Evolutionary conservation across 2,888 invertebrate genomes (phyloP).

Genomic region (Onthophagus sagittarius): DNA sequence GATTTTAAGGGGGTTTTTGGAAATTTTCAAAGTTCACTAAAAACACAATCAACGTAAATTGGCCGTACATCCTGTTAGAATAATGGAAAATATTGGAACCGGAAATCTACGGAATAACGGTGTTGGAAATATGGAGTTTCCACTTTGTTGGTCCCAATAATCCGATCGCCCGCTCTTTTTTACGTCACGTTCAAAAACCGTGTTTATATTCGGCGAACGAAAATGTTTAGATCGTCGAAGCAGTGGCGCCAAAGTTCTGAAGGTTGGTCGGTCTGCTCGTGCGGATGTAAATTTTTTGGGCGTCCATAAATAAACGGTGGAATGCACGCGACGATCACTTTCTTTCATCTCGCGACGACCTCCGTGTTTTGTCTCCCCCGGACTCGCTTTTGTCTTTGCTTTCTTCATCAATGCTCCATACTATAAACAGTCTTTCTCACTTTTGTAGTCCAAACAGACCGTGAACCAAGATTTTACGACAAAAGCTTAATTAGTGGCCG

Average conservation of each 20-base stretch:
- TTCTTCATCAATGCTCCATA: neutral
- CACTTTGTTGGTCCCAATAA: neutral
- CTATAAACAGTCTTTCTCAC: neutral
- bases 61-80: neutral
- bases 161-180: neutral
- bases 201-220: neutral
- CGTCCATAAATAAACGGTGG: neutral
- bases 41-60: neutral
- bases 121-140: neutral
- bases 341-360: neutral
- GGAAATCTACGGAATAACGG: neutral
- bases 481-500: neutral
- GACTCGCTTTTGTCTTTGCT: neutral
- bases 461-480: neutral
- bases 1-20: too few species aligned
- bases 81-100: neutral
- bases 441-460: neutral
- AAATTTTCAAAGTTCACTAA: neutral
- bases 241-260: neutral
- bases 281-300: neutral
- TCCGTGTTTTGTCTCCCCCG: neutral
- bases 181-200: neutral
- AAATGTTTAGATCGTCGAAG: neutral
- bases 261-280: neutral
- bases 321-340: neutral